Percentiles rank a stretch among this genome's conserved stretches.
These are phyloP conservation scores for Hylaeus volcanicus DNA, from an alignment of 1,140 invertebrate genomes.

Conservation along the genomic window DNA sequence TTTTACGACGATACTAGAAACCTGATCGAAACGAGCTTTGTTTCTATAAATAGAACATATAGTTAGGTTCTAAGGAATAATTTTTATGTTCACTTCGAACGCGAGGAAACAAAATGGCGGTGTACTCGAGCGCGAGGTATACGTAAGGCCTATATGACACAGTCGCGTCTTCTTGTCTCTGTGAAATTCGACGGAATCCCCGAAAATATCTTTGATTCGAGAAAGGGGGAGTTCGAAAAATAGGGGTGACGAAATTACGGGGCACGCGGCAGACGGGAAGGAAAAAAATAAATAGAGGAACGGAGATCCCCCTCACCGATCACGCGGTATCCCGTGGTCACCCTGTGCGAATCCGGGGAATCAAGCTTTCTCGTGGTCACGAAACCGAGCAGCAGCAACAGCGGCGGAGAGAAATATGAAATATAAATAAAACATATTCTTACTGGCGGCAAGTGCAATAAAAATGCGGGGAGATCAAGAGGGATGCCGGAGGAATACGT, in stretches of 20 bases:
- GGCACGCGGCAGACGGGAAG: background rate
- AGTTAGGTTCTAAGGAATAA: too few relatives aligned
- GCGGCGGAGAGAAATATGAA: conserved; percentile 74
- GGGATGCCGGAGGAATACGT: conserved; percentile 79
- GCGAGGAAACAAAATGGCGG: too few relatives aligned
- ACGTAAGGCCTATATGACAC: too few relatives aligned
- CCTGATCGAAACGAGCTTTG: too few relatives aligned
- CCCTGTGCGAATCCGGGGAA: conserved; percentile 48
- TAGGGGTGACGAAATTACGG: conserved; percentile 24
- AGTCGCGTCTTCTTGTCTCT: too few relatives aligned
- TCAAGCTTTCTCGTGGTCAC: conserved; percentile 51
- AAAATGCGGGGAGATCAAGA: conserved; percentile 80
- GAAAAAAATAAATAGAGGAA: background rate
- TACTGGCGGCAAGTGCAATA: conserved; percentile 74
- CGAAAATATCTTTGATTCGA: background rate
- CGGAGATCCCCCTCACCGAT: conserved; percentile 17
- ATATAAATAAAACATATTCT: conserved; percentile 81
- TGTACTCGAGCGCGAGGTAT: too few relatives aligned
- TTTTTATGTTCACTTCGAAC: too few relatives aligned
- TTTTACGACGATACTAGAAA: too few relatives aligned
- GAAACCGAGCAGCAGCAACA: background rate
- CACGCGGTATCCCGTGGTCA: conserved; percentile 60
- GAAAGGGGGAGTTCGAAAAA: background rate
- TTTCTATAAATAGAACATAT: too few relatives aligned
- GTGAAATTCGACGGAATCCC: background rate